phyloP scores from a whole-genome alignment of 2,888 invertebrate genomes.

The Athripsodes cinereus region DNA sequence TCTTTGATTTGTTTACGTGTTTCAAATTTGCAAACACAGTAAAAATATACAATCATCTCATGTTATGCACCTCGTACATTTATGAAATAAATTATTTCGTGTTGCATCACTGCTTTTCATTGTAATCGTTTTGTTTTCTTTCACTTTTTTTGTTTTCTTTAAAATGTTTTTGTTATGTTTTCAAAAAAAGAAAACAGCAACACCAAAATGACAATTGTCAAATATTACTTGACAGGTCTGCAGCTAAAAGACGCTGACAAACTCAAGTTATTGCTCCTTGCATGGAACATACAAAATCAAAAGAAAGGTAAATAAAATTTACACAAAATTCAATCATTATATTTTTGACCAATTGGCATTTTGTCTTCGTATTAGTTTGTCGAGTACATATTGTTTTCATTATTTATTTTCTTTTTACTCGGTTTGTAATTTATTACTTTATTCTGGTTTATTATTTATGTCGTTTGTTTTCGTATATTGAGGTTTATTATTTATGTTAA shows the following conservation, averaged over 20 bases:
- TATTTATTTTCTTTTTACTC: neutral
- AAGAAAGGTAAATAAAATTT: slow-evolving; percentile 53
- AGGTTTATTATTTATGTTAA: too few relatives aligned
- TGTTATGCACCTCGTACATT: too few relatives aligned
- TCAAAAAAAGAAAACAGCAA: slow-evolving; percentile 2
- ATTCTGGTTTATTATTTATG: neutral
- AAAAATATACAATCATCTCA: too few relatives aligned
- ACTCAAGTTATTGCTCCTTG: slow-evolving; percentile 81
- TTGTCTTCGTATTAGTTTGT: neutral
- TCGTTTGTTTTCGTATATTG: too few relatives aligned
- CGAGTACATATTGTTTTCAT: neutral
- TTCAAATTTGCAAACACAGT: too few relatives aligned
- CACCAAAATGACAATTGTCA: slow-evolving; percentile 10
- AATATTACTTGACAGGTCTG: slow-evolving; percentile 16
- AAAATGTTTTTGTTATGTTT: neutral
- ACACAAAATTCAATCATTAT: neutral
- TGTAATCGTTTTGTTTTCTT: slow-evolving; percentile 16
- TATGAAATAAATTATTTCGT: too few relatives aligned
- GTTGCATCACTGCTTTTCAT: too few relatives aligned
- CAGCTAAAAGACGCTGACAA: slow-evolving; percentile 71
- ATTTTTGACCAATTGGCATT: slow-evolving; percentile 2
- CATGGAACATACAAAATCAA: slow-evolving; percentile 84
- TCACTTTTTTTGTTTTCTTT: slow-evolving; percentile 12
- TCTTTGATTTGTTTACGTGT: too few relatives aligned
- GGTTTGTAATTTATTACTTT: neutral